phyloP scores from a whole-genome alignment of 2,113 vertebrate genomes.

The Eclectus roratus region DNA sequence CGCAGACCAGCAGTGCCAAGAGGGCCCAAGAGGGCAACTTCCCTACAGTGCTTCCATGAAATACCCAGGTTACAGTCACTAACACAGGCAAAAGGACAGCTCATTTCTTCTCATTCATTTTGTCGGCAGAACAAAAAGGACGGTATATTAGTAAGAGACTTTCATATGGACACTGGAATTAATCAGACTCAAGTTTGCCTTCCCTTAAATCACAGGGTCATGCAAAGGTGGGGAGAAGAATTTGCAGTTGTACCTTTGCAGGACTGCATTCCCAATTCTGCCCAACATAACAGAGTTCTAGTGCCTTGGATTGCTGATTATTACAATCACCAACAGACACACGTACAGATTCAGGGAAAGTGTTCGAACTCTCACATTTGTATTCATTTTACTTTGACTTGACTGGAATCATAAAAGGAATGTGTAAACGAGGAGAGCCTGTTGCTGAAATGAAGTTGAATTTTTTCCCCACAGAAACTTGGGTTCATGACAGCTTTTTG shows the following conservation, averaged over 20 bases:
- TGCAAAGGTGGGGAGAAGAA: neutral
- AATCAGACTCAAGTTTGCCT: conserved; percentile 48
- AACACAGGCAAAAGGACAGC: neutral
- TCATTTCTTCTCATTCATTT: neutral
- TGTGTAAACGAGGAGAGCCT: conserved; percentile 71
- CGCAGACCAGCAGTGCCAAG: neutral
- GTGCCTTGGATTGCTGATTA: conserved; percentile 32
- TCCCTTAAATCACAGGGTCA: conserved; percentile 37
- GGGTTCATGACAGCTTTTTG: conserved; percentile 81
- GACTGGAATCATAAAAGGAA: conserved; percentile 72
- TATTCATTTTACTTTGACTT: conserved; percentile 67
- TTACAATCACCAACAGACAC: conserved; percentile 46
- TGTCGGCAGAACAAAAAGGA: conserved; percentile 16
- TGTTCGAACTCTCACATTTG: conserved; percentile 46
- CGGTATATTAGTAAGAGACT: neutral
- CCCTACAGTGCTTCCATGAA: neutral
- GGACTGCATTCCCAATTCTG: neutral
- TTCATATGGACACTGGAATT: conserved; percentile 44
- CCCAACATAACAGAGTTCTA: neutral
- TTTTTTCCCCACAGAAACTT: conserved; percentile 70
- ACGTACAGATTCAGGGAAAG: conserved; percentile 62
- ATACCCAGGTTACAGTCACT: neutral
- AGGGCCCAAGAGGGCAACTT: neutral
- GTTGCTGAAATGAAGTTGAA: conserved; percentile 79
- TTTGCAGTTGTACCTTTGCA: neutral